These are phyloP conservation scores for Melieria crassipennis DNA, from an alignment of 2,888 invertebrate genomes.

Conservation along the genomic window DNA sequence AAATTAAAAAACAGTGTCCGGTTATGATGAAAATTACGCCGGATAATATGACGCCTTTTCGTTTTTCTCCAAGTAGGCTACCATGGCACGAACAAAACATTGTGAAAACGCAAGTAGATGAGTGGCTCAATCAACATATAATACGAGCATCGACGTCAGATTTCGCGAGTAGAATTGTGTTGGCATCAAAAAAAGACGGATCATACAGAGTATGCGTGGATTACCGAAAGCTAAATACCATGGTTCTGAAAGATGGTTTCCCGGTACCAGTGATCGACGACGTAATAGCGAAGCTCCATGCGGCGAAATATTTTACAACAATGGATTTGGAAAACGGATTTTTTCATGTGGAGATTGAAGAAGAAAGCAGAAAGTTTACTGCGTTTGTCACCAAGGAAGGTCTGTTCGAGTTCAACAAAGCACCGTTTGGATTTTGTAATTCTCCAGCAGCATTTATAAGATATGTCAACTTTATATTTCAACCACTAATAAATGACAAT, in stretches of 20 bases:
- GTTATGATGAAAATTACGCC: conserved; percentile 1
- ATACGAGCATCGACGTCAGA: no score
- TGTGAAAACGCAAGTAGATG: conserved; percentile 10
- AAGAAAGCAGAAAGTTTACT: conserved; percentile 26
- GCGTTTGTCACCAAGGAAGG: conserved; percentile 23
- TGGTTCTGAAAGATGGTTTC: conserved; percentile 54
- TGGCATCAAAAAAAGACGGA: conserved; percentile 6
- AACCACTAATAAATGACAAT: neutral
- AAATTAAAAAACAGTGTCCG: conserved; percentile 3
- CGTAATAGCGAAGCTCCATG: conserved; percentile 13
- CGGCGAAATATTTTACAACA: neutral
- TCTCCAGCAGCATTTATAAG: no score
- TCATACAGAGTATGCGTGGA: conserved; percentile 10
- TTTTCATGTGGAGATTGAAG: conserved; percentile 30
- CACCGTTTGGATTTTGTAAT: no score
- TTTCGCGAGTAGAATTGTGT: no score
- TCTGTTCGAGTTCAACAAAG: conserved; percentile 23
- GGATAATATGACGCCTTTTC: neutral
- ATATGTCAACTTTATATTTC: no score
- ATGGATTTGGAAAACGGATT: neutral
- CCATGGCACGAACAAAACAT: conserved; percentile 2
- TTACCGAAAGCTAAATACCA: conserved; percentile 44
- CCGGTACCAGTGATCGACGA: conserved; percentile 47
- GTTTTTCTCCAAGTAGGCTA: neutral
- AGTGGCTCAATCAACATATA: neutral